Conservation (phyloP, 2,113 vertebrate species). For the Cavia aperea region DNA sequence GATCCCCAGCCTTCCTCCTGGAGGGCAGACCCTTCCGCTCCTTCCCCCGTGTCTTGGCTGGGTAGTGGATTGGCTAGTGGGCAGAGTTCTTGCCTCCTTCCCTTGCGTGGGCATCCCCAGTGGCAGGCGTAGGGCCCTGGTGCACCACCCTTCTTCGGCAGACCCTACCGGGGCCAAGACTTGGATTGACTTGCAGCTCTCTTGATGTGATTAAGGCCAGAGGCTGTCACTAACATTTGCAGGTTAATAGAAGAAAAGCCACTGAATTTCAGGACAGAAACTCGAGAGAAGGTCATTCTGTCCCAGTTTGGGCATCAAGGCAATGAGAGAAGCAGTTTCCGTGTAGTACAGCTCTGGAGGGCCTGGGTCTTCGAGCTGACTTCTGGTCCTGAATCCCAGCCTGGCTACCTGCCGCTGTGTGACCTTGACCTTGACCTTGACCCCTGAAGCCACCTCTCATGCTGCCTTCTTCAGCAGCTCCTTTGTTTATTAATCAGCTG, state of each 20-base stretch:
- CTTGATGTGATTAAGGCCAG: not conserved
- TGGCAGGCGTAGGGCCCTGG: not conserved
- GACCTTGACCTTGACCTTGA: not conserved
- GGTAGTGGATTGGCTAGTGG: not conserved
- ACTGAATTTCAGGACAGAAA: not conserved
- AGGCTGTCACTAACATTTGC: rapidly evolving
- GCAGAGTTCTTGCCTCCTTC: not conserved
- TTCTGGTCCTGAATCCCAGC: not conserved
- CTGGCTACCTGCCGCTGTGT: not conserved
- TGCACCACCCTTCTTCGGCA: not conserved
- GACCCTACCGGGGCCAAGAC: rapidly evolving
- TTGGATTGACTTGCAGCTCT: not conserved
- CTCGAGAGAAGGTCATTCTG: not conserved
- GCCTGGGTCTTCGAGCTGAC: not conserved
- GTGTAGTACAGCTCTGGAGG: not conserved
- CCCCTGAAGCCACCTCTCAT: not conserved
- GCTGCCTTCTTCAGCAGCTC: not conserved
- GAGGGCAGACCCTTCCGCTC: not conserved
- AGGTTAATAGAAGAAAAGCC: not conserved
- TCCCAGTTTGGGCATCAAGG: not conserved
- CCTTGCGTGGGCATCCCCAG: not conserved
- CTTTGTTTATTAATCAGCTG: not conserved
- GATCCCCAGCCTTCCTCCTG: too few relatives aligned
- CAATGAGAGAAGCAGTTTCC: not conserved
- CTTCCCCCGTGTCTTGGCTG: rapidly evolving